A percentile compares a stretch with the other conserved stretches of the same genome.
Evolutionary conservation across 1,140 invertebrate species (phyloP).

Genomic region (Drosophila guanche): DNA sequence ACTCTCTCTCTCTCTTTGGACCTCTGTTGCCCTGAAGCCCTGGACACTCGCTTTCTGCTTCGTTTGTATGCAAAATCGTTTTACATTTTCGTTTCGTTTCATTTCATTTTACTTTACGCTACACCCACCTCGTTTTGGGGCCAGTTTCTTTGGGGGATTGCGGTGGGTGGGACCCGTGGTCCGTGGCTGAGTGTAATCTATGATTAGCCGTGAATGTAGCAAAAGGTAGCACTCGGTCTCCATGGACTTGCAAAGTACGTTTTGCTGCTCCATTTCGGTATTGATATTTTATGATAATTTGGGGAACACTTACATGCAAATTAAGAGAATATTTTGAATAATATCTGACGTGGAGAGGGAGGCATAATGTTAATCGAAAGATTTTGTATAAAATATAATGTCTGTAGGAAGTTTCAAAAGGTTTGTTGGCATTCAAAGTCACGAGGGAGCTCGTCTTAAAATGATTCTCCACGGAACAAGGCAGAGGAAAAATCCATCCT

Average conservation of each 20-base stretch:
- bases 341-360: neutral
- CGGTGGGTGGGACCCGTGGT: constrained; percentile 4
- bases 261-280: constrained; percentile 16
- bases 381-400: no score
- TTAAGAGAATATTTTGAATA: constrained; percentile 24
- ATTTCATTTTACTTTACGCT: constrained; percentile 37
- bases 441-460: no score
- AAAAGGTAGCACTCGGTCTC: constrained; percentile 35
- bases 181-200: constrained; percentile 34
- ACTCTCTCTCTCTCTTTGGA: neutral
- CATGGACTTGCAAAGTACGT: constrained; percentile 17
- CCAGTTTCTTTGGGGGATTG: constrained; percentile 43
- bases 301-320: neutral
- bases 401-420: no score
- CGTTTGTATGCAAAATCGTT: constrained; percentile 52
- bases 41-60: constrained; percentile 32
- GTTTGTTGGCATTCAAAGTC: no score
- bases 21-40: constrained; percentile 18
- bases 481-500: no score
- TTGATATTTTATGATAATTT: constrained; percentile 49
- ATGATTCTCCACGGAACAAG: no score
- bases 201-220: constrained; percentile 44
- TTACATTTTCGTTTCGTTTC: constrained; percentile 49
- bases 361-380: no score
- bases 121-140: constrained; percentile 31